Evolutionary conservation across 2,797 vertebrate genomes (phyloP).

Genomic region (Crenuchus spilurus): DNA sequence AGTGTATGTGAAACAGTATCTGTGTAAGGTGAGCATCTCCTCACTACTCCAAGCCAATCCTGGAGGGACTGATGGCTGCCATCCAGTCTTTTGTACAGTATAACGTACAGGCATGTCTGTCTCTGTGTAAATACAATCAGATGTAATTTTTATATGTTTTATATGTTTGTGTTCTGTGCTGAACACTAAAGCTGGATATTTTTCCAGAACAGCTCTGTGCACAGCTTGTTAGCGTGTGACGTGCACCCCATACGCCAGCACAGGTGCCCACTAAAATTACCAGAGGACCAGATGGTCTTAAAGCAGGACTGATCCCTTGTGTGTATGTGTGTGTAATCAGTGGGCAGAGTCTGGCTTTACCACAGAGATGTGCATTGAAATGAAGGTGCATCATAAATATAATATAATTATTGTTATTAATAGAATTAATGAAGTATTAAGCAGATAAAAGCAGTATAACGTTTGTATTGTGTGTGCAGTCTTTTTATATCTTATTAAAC

Average conservation of each 20-base stretch:
- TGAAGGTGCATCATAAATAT: background rate
- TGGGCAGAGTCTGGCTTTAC: background rate
- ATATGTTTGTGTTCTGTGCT: background rate
- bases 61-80: no score
- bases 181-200: slow-evolving; percentile 62
- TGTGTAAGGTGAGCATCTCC: no score
- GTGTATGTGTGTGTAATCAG: background rate
- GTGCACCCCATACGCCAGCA: slow-evolving; percentile 64
- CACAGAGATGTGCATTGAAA: background rate
- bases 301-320: slow-evolving; percentile 67
- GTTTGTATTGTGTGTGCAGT: no score
- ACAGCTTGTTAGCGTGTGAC: slow-evolving; percentile 76
- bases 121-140: no score
- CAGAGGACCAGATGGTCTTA: slow-evolving; percentile 80
- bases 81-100: no score
- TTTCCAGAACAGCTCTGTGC: slow-evolving; percentile 72
- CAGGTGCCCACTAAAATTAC: slow-evolving; percentile 75
- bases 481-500: no score
- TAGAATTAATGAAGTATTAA: background rate
- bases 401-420: background rate
- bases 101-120: no score
- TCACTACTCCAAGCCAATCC: no score
- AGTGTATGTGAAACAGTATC: no score
- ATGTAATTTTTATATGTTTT: background rate
- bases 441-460: no score